These are phyloP conservation scores for Scaptomyza pallida DNA, from an alignment of 1,140 invertebrate species.

Conservation along the genomic window DNA sequence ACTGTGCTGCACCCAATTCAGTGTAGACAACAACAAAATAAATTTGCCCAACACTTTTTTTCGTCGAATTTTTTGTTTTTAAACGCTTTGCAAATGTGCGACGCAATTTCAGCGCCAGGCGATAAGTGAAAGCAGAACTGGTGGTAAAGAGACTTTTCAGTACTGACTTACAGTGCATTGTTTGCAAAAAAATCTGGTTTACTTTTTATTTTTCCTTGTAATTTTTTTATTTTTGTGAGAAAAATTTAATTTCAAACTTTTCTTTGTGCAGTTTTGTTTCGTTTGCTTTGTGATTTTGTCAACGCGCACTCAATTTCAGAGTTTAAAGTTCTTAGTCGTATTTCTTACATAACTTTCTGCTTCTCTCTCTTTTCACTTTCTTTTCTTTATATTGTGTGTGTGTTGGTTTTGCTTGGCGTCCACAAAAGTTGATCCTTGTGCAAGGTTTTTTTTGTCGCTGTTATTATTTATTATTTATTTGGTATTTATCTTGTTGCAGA, in stretches of 20 bases:
- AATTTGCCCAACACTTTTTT: constrained; percentile 48
- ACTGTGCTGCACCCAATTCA: constrained; percentile 7
- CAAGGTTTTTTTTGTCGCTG: constrained; percentile 31
- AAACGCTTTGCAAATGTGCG: constrained; percentile 29
- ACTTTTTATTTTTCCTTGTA: constrained; percentile 27
- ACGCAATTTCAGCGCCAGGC: constrained; percentile 11
- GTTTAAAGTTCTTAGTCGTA: constrained; percentile 62
- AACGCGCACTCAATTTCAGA: constrained; percentile 60
- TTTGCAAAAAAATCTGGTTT: constrained; percentile 27
- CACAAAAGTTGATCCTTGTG: constrained; percentile 40
- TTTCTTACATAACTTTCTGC: constrained; percentile 19
- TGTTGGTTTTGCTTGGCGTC: constrained; percentile 8
- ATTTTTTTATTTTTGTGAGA: constrained; percentile 27
- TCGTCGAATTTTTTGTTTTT: constrained; percentile 28
- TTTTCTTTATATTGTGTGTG: not conserved
- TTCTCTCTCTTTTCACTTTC: not conserved
- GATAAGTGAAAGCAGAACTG: not conserved
- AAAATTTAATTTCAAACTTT: constrained; percentile 74
- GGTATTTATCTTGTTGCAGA: constrained; percentile 57
- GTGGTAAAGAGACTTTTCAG: not conserved
- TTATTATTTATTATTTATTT: constrained; percentile 46
- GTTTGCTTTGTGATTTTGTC: constrained; percentile 43
- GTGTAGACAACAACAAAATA: not conserved
- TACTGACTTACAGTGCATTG: constrained; percentile 28
- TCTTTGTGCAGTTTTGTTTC: constrained; percentile 48